Evolutionary conservation across 37 sponge, comb jelly and placozoan species (phyloP).

Genomic region (Hormiphora californensis): DNA sequence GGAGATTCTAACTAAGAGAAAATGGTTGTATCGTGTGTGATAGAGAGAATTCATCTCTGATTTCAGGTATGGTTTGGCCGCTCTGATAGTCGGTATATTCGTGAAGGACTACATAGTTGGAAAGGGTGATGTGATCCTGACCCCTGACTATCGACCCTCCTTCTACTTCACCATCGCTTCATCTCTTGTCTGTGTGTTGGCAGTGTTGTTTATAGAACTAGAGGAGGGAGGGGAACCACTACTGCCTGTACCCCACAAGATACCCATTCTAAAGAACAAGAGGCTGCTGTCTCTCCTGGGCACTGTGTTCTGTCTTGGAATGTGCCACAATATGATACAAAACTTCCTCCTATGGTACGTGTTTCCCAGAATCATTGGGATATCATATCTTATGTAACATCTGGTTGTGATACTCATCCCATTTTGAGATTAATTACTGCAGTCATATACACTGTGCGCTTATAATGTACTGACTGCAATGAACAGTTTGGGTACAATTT

Average conservation of each 20-base stretch:
- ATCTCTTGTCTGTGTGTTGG: constrained; percentile 14
- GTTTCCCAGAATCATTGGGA: background rate
- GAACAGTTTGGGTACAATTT: too few species aligned
- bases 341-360: constrained; percentile 27
- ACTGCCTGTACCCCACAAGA: background rate
- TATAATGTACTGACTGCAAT: too few species aligned
- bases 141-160: constrained; percentile 22
- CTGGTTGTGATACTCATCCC: background rate
- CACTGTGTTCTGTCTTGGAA: constrained; percentile 16
- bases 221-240: background rate
- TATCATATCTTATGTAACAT: too few species aligned
- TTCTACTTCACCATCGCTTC: constrained; percentile 45
- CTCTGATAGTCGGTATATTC: constrained; percentile 23
- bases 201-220: background rate
- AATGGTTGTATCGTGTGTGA: too few species aligned
- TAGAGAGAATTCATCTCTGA: too few species aligned
- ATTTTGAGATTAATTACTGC: background rate
- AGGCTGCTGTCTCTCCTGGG: background rate
- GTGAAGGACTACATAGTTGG: constrained; percentile 4
- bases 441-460: too few species aligned
- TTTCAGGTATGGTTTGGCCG: constrained; percentile 5
- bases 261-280: constrained; percentile 24
- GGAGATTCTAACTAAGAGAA: too few species aligned
- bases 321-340: constrained; percentile 44
- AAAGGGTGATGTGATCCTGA: background rate